Conservation (phyloP, 2,113 vertebrate genomes). For the Ibidorhyncha struthersii region DNA sequence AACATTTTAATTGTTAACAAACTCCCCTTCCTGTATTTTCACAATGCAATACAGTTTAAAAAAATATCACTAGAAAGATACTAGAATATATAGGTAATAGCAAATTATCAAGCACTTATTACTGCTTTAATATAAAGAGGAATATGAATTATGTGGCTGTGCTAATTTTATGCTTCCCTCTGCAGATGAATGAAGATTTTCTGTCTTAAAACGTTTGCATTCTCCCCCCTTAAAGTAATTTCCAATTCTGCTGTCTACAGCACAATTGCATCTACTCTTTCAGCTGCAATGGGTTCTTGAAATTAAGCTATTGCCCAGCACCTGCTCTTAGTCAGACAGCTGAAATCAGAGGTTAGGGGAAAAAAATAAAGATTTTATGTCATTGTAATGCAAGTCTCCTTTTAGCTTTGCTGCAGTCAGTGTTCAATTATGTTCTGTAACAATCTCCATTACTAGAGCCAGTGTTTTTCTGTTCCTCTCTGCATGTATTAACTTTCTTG, state of each 20-base stretch:
- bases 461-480: constrained; percentile 36
- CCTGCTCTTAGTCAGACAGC: constrained; percentile 67
- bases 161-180: constrained; percentile 49
- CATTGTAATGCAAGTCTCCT: constrained; percentile 70
- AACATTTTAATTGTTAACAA: neutral
- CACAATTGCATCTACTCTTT: constrained; percentile 56
- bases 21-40: neutral
- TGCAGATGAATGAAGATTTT: constrained; percentile 57
- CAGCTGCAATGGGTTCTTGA: constrained; percentile 59
- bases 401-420: constrained; percentile 68
- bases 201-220: constrained; percentile 49
- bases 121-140: neutral
- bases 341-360: constrained; percentile 59
- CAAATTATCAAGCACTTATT: constrained; percentile 1
- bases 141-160: constrained; percentile 4
- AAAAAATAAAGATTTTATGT: constrained; percentile 66
- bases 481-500: constrained; percentile 47
- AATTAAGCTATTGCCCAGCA: constrained; percentile 62
- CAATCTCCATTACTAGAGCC: constrained; percentile 48
- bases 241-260: constrained; percentile 59
- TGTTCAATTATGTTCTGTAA: constrained; percentile 60
- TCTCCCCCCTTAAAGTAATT: constrained; percentile 39
- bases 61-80: neutral
- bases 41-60: neutral
- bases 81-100: neutral